These are phyloP conservation scores for Gymnoscopelus microlampas DNA, from an alignment of 2,797 vertebrate genomes.

Conservation along the genomic window DNA sequence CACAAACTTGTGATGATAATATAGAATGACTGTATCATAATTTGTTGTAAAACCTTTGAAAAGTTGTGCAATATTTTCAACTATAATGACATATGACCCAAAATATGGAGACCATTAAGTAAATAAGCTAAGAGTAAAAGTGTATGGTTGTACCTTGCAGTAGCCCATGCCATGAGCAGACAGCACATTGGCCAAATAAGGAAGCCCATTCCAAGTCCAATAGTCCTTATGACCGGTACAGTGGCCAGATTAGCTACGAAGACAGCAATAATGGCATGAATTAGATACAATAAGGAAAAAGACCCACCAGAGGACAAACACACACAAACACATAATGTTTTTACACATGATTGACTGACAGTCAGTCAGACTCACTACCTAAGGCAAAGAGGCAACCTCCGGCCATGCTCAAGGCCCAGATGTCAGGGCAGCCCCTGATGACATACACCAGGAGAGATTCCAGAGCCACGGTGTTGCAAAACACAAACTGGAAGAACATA, in stretches of 20 bases:
- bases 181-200: conserved; percentile 27
- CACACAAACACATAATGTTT: background rate
- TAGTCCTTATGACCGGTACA: conserved; percentile 27
- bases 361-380: background rate
- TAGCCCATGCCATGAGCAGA: conserved; percentile 34
- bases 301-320: too few species aligned
- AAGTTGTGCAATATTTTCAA: too few species aligned
- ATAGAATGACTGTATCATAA: too few species aligned
- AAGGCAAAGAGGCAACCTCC: conserved; percentile 21
- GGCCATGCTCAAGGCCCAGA: conserved; percentile 20
- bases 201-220: conserved; percentile 30
- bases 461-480: conserved; percentile 22
- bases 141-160: conserved; percentile 14
- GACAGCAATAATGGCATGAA: background rate
- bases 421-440: conserved; percentile 24
- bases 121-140: too few species aligned
- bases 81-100: too few species aligned
- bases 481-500: conserved; percentile 41
- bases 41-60: too few species aligned
- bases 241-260: conserved; percentile 23
- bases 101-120: too few species aligned
- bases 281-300: too few species aligned
- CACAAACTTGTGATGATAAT: too few species aligned
- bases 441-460: conserved; percentile 19
- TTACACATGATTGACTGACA: too few species aligned